A percentile compares a stretch with the other conserved stretches of the same genome.
Evolutionary conservation across 2,113 vertebrate species (phyloP).

Genomic region (Pluvialis apricaria): DNA sequence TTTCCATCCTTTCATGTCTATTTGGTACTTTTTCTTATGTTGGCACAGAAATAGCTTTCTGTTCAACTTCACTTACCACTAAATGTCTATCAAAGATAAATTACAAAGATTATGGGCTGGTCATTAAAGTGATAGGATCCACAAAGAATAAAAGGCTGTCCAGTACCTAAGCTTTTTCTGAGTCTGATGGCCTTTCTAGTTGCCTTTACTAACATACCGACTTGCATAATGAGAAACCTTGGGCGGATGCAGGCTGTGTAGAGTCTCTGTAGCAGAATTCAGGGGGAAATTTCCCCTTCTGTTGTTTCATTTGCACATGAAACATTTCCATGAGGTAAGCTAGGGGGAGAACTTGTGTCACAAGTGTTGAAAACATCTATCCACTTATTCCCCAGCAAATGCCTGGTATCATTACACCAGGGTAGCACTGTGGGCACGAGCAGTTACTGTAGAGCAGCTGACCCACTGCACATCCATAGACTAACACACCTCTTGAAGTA

Average conservation of each 20-base stretch:
- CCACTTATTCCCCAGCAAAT: neutral
- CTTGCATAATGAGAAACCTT: neutral
- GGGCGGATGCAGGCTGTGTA: neutral
- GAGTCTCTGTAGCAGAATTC: neutral
- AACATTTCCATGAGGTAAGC: neutral
- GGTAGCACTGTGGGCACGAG: neutral
- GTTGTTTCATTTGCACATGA: neutral
- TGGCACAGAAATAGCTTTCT: neutral
- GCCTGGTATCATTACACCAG: neutral
- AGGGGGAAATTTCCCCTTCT: neutral
- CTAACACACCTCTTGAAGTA: neutral
- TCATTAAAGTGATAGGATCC: neutral
- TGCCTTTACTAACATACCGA: neutral
- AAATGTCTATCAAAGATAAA: neutral
- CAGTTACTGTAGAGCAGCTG: neutral
- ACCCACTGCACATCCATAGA: neutral
- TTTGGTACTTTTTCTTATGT: neutral
- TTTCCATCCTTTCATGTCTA: neutral
- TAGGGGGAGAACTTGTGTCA: neutral
- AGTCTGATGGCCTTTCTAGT: neutral
- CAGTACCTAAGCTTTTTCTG: neutral
- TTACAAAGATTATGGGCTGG: neutral
- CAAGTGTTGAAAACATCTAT: neutral
- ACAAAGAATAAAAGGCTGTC: neutral
- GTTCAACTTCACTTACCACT: neutral